Evolutionary conservation across 2,797 vertebrate species (phyloP).

Genomic region (Smutsia temminckii): DNA sequence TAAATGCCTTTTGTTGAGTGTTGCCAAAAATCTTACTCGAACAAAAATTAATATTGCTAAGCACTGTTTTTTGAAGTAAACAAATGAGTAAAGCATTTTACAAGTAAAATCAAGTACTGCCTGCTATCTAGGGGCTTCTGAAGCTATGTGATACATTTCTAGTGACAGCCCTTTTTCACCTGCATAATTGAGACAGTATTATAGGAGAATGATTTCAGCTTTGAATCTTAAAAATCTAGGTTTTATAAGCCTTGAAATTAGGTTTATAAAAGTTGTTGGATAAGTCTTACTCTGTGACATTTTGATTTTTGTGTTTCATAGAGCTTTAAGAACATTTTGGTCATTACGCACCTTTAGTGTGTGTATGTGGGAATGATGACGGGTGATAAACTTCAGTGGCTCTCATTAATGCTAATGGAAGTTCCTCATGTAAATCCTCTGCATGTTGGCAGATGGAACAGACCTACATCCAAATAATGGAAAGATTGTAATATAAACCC

Average conservation of each 20-base stretch:
- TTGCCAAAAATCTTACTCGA: slow-evolving; percentile 25
- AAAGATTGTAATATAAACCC: slow-evolving; percentile 38
- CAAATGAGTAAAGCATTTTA: background rate
- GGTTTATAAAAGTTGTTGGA: background rate
- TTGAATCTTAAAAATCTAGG: slow-evolving; percentile 48
- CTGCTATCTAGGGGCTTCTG: slow-evolving; percentile 18
- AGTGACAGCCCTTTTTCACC: background rate
- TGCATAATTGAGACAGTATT: slow-evolving; percentile 15
- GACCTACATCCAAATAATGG: slow-evolving; percentile 41
- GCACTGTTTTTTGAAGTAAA: background rate
- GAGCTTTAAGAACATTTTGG: slow-evolving; percentile 20
- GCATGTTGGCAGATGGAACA: slow-evolving; percentile 15
- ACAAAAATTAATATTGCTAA: slow-evolving; percentile 29
- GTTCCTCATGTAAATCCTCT: slow-evolving; percentile 39
- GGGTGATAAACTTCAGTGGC: slow-evolving; percentile 43
- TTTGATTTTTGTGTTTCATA: slow-evolving; percentile 18
- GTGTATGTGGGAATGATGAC: background rate
- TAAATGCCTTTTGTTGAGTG: slow-evolving; percentile 36
- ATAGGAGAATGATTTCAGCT: slow-evolving; percentile 21
- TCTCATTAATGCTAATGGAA: background rate
- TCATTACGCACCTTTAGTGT: background rate
- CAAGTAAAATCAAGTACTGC: slow-evolving; percentile 11
- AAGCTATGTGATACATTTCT: background rate
- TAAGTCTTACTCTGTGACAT: slow-evolving; percentile 16
- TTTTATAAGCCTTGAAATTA: slow-evolving; percentile 34